Conservation (phyloP, 2,888 invertebrate genomes). For the Diogma glabrata region DNA sequence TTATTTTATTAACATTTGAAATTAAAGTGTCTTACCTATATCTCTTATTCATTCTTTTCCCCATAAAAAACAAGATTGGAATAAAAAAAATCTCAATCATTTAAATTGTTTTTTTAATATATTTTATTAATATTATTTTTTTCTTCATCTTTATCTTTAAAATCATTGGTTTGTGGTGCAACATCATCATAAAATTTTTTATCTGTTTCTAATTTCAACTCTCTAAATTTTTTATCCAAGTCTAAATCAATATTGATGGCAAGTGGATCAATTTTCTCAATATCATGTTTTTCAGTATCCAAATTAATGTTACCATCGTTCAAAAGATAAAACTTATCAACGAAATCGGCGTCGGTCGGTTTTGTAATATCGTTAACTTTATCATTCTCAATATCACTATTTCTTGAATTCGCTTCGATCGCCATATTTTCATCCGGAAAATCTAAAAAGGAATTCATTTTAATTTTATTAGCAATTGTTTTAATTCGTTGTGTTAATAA, state of each 20-base stretch:
- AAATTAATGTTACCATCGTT: slow-evolving; percentile 18
- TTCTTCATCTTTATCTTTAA: neutral
- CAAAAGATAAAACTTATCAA: slow-evolving; percentile 20
- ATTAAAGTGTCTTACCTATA: too few relatives aligned
- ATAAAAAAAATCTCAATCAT: too few relatives aligned
- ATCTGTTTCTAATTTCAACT: slow-evolving; percentile 14
- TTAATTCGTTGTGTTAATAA: slow-evolving; percentile 7
- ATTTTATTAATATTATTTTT: neutral
- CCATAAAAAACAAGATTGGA: too few relatives aligned
- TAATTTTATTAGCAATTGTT: slow-evolving; percentile 4
- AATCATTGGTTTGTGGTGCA: neutral
- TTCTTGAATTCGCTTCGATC: neutral
- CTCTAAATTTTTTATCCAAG: slow-evolving; percentile 19
- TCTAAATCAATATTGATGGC: slow-evolving; percentile 18
- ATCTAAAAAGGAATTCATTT: neutral
- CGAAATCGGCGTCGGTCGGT: slow-evolving; percentile 15
- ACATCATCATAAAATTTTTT: slow-evolving; percentile 1
- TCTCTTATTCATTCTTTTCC: too few relatives aligned
- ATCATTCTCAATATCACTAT: neutral
- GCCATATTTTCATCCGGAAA: neutral
- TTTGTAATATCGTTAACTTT: neutral
- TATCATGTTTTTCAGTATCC: neutral
- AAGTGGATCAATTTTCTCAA: slow-evolving; percentile 16
- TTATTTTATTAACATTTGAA: too few relatives aligned
- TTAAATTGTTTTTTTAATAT: neutral